A percentile compares a stretch with the other conserved stretches of the same genome.
Conservation (phyloP, 2,113 vertebrate species). For the Tachuris rubrigastra region DNA sequence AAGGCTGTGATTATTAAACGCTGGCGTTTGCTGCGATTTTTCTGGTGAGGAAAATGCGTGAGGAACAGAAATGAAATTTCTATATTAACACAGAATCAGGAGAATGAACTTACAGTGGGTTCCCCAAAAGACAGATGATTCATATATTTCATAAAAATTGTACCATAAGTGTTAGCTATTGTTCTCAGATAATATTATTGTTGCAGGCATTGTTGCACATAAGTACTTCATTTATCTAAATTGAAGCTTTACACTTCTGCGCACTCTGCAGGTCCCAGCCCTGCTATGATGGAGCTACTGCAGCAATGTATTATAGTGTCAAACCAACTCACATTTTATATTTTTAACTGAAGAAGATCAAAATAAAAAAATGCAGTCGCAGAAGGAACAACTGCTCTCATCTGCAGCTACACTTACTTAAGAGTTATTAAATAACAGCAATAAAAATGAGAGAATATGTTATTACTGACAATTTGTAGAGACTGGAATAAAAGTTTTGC, state of each 20-base stretch:
- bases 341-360: conserved; percentile 28
- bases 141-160: conserved; percentile 48
- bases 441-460: background rate
- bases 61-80: conserved; percentile 45
- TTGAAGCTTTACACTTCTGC: background rate
- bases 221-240: conserved; percentile 54
- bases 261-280: conserved; percentile 12
- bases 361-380: background rate
- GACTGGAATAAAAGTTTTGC: conserved; percentile 32
- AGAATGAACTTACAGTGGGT: background rate
- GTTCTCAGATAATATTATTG: conserved; percentile 16
- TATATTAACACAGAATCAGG: background rate
- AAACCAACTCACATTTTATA: background rate
- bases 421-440: background rate
- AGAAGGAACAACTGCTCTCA: background rate
- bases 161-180: background rate
- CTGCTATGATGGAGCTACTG: background rate
- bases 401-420: background rate
- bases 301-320: background rate
- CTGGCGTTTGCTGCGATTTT: background rate
- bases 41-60: background rate
- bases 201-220: conserved; percentile 19
- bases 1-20: conserved; percentile 13
- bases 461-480: conserved; percentile 31
- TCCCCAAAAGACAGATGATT: conserved; percentile 55